Percentiles rank a stretch among this genome's conserved stretches.
Evolutionary conservation across 2,113 vertebrate genomes (phyloP).

Genomic region (Crotalus tigris): DNA sequence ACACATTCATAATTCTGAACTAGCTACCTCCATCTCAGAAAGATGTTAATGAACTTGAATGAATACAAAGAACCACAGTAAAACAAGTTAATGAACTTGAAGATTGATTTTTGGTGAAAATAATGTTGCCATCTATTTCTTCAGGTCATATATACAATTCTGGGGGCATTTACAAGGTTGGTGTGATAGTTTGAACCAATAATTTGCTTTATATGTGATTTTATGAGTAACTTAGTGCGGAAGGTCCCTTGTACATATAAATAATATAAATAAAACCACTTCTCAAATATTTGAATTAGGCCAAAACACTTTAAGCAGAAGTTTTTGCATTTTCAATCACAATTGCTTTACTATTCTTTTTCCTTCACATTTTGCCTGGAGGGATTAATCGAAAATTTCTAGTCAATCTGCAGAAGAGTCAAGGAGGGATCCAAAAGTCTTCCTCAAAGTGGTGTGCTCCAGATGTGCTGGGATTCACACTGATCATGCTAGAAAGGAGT

Average conservation of each 20-base stretch:
- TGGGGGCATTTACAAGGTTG: not conserved
- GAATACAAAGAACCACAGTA: not conserved
- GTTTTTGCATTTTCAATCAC: not conserved
- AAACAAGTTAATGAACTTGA: not conserved
- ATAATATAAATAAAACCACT: not conserved
- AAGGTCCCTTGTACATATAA: not conserved
- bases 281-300: not conserved
- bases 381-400: not conserved
- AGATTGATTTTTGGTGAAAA: not conserved
- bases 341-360: not conserved
- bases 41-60: not conserved
- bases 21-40: not conserved
- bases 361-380: not conserved
- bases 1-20: not conserved
- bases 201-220: not conserved
- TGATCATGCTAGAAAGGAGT: not conserved
- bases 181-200: not conserved
- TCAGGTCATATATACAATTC: not conserved
- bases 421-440: not conserved
- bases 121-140: not conserved
- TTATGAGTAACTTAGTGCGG: not conserved
- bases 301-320: not conserved
- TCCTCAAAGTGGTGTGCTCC: not conserved
- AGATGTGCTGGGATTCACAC: not conserved
- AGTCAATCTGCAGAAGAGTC: not conserved